A percentile compares a stretch with the other conserved stretches of the same genome.
These are phyloP conservation scores for Lampropteryx suffumata DNA, from an alignment of 2,888 invertebrate species.

Conservation along the genomic window DNA sequence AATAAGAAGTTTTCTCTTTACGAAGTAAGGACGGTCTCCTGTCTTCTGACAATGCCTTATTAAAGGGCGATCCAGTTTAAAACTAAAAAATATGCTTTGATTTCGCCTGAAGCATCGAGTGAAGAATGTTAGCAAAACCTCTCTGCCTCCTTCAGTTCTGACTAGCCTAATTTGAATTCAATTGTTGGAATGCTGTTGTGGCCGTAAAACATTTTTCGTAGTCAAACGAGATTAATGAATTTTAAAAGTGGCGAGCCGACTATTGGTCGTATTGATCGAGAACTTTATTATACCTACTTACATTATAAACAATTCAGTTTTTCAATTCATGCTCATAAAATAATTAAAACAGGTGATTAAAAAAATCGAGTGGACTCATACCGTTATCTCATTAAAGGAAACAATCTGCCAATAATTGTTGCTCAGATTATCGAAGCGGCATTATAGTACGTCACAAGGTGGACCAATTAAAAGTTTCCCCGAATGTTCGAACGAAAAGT, in stretches of 20 bases:
- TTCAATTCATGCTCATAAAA: too few species aligned
- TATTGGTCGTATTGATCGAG: neutral
- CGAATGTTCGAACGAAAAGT: constrained; percentile 76
- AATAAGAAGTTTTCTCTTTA: constrained; percentile 68
- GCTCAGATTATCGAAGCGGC: constrained; percentile 73
- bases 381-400: constrained; percentile 68
- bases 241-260: neutral
- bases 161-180: constrained; percentile 28
- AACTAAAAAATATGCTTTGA: constrained; percentile 33
- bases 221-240: constrained; percentile 29
- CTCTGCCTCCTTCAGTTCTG: constrained; percentile 8
- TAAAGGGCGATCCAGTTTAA: constrained; percentile 52
- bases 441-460: constrained; percentile 77
- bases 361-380: neutral
- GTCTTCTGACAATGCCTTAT: constrained; percentile 61
- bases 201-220: constrained; percentile 20
- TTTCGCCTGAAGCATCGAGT: constrained; percentile 17
- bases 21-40: constrained; percentile 43
- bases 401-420: constrained; percentile 76
- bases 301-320: too few species aligned
- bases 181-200: constrained; percentile 18
- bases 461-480: constrained; percentile 81
- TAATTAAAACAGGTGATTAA: too few species aligned
- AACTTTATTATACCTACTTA: too few species aligned
- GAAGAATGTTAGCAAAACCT: constrained; percentile 34